Evolutionary conservation across 2,113 vertebrate species (phyloP).

Genomic region (Mellivora capensis): DNA sequence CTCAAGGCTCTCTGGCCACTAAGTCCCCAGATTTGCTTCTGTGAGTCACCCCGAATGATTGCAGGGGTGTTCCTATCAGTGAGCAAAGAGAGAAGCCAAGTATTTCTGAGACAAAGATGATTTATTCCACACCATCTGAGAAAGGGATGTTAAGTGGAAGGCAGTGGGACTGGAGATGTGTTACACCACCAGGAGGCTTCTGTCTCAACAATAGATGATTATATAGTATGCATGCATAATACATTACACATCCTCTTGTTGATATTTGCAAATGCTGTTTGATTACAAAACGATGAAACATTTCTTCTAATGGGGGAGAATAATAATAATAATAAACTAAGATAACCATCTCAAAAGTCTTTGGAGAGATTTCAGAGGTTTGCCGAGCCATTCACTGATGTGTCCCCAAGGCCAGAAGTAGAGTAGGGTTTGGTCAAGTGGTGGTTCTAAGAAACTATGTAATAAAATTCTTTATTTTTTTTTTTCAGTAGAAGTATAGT

Average conservation of each 20-base stretch:
- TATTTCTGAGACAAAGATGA: not conserved
- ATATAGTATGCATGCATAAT: not conserved
- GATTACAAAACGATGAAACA: constrained; percentile 8
- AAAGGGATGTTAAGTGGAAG: not conserved
- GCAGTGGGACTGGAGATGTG: not conserved
- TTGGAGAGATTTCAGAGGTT: not conserved
- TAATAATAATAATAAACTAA: not conserved
- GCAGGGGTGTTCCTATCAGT: not conserved
- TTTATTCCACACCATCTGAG: not conserved
- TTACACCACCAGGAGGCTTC: not conserved
- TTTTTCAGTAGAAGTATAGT: not conserved
- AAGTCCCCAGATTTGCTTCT: not conserved
- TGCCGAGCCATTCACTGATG: not conserved
- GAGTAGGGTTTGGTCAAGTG: not conserved
- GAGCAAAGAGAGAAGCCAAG: not conserved
- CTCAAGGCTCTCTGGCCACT: not conserved
- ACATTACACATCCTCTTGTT: not conserved
- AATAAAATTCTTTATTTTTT: not conserved
- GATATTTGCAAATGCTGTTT: not conserved
- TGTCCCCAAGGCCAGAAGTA: not conserved
- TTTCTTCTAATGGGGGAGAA: not conserved
- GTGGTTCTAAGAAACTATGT: not conserved
- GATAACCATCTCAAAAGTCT: not conserved
- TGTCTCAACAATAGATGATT: not conserved
- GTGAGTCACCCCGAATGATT: not conserved